These are phyloP conservation scores for Vidua macroura DNA, from an alignment of 2,113 vertebrate genomes.

Conservation along the genomic window DNA sequence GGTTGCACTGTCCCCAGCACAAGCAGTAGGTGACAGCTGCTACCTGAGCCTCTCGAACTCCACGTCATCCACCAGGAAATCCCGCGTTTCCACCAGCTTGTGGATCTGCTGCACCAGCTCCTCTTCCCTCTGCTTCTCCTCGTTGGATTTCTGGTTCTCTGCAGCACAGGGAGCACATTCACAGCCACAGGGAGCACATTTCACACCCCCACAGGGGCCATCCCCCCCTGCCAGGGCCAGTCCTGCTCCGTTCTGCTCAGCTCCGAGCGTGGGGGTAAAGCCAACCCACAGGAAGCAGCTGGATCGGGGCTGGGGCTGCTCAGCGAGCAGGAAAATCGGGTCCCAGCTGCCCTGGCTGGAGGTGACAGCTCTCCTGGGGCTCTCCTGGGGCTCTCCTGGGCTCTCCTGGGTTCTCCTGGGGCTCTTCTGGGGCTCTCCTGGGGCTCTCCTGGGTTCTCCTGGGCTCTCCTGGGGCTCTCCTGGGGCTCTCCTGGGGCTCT, in stretches of 20 bases:
- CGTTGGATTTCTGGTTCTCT: constrained; percentile 86
- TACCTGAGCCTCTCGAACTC: constrained; percentile 90
- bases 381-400: not conserved
- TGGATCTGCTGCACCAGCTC: constrained; percentile 87
- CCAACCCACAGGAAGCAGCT: not conserved
- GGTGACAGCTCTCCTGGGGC: not conserved
- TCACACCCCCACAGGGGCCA: not conserved
- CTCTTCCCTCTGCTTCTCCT: constrained; percentile 83
- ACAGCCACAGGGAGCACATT: not conserved
- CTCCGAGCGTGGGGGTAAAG: rapidly evolving
- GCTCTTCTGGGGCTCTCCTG: too few relatives aligned
- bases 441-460: too few relatives aligned
- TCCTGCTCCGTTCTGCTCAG: not conserved
- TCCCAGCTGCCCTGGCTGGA: not conserved
- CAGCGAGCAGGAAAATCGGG: not conserved
- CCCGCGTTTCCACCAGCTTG: constrained; percentile 88
- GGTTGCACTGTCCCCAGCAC: not conserved
- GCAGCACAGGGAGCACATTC: not conserved
- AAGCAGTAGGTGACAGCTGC: not conserved
- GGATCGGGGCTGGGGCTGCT: not conserved
- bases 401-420: too few relatives aligned
- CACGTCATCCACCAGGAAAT: constrained; percentile 90
- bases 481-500: too few relatives aligned
- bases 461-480: too few relatives aligned
- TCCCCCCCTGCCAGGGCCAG: not conserved